phyloP scores from a whole-genome alignment of 2,888 invertebrate genomes.

The Lycia hirtaria region DNA sequence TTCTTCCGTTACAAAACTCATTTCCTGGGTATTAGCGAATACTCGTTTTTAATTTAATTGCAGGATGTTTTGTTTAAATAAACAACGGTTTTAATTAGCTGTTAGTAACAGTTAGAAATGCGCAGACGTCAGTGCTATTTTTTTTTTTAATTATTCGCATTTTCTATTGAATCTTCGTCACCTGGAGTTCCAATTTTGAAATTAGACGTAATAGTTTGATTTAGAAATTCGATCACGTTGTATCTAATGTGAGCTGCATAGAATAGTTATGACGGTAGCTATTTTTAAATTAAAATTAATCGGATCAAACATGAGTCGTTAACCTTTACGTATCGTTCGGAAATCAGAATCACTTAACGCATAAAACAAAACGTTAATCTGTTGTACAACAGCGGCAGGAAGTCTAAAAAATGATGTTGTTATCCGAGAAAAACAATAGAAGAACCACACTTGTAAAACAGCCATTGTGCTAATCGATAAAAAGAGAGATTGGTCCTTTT shows the following conservation, averaged over 20 bases:
- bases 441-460: slow-evolving; percentile 64
- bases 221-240: slow-evolving; percentile 63
- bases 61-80: slow-evolving; percentile 40
- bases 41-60: slow-evolving; percentile 42
- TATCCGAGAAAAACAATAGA: slow-evolving; percentile 73
- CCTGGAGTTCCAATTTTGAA: slow-evolving; percentile 32
- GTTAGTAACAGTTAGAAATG: slow-evolving; percentile 9
- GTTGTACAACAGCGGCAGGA: slow-evolving; percentile 67
- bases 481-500: slow-evolving; percentile 46
- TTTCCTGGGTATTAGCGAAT: slow-evolving; percentile 54
- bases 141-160: neutral
- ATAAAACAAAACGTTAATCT: slow-evolving; percentile 45
- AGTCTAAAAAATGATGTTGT: slow-evolving; percentile 64
- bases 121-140: neutral
- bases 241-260: slow-evolving; percentile 44
- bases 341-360: slow-evolving; percentile 34
- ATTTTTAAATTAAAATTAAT: slow-evolving; percentile 33
- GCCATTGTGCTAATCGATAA: slow-evolving; percentile 64
- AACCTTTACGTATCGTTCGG: slow-evolving; percentile 49
- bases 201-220: slow-evolving; percentile 52
- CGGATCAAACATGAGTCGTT: slow-evolving; percentile 34
- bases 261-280: neutral
- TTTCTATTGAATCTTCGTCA: slow-evolving; percentile 1
- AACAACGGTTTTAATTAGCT: slow-evolving; percentile 4
- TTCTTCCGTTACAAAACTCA: slow-evolving; percentile 64